These are phyloP conservation scores for Gnathonemus echidnorhynchus DNA, from an alignment of 2,113 vertebrate genomes.

Conservation along the genomic window DNA sequence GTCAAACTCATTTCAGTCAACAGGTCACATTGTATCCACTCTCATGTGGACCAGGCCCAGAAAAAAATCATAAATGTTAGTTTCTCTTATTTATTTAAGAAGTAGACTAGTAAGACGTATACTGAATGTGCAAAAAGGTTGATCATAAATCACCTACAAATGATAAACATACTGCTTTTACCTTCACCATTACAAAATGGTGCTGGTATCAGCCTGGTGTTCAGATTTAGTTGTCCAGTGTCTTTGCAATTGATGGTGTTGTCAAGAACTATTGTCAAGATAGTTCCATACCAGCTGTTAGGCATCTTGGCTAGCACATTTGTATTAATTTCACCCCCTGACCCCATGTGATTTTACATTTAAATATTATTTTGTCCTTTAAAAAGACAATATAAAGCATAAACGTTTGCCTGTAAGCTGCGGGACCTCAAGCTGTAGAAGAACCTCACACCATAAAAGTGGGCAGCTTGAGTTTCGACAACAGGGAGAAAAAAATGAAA, in stretches of 20 bases:
- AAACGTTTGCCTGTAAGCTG: too few relatives aligned
- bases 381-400: too few relatives aligned
- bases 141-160: background rate
- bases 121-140: background rate
- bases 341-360: background rate
- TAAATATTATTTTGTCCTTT: background rate
- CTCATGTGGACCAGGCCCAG: background rate
- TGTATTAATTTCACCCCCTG: background rate
- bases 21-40: background rate
- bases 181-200: background rate
- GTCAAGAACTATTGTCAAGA: background rate
- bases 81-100: background rate
- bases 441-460: background rate
- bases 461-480: background rate
- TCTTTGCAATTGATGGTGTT: background rate
- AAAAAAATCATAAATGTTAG: background rate
- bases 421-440: background rate
- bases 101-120: background rate
- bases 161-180: background rate
- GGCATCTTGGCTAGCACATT: background rate
- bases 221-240: background rate
- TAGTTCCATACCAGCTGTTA: background rate
- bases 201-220: background rate
- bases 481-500: background rate
- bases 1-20: background rate